phyloP scores from a whole-genome alignment of 2,888 invertebrate species.

The Rosalia funebris region DNA sequence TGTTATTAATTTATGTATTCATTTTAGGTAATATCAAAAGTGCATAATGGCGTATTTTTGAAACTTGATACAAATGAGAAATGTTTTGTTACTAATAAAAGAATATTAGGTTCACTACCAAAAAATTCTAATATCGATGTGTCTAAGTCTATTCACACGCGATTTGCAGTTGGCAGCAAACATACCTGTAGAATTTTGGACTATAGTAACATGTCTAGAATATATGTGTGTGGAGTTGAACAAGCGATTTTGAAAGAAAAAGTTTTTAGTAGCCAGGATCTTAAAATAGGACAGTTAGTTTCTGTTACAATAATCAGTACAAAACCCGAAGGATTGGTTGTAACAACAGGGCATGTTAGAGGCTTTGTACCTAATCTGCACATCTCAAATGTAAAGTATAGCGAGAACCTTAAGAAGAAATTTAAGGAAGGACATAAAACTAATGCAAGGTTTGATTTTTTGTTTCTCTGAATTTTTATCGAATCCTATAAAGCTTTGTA shows the following conservation, averaged over 20 bases:
- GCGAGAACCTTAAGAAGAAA: conserved; percentile 64
- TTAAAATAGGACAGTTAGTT: conserved; percentile 68
- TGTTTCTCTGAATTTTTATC: too few species aligned
- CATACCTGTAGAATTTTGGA: conserved; percentile 70
- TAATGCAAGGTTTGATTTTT: conserved; percentile 64
- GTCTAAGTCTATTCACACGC: conserved; percentile 64
- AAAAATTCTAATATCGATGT: conserved; percentile 51
- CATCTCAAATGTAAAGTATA: conserved; percentile 65
- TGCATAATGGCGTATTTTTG: conserved; percentile 53
- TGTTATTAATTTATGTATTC: conserved; percentile 5
- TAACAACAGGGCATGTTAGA: conserved; percentile 67
- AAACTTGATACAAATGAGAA: conserved; percentile 51
- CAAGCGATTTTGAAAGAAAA: conserved; percentile 67
- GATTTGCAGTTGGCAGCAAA: conserved; percentile 65
- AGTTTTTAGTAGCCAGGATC: conserved; percentile 67
- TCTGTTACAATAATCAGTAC: conserved; percentile 66
- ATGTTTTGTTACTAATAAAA: conserved; percentile 57
- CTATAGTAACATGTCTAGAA: conserved; percentile 73
- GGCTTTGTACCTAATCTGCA: conserved; percentile 71
- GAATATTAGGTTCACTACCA: conserved; percentile 51
- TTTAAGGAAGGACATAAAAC: conserved; percentile 69
- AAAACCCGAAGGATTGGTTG: conserved; percentile 64
- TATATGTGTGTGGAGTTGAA: conserved; percentile 76
- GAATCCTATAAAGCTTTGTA: too few species aligned
- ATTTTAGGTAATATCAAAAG: conserved; percentile 49